Evolutionary conservation across 2,113 vertebrate genomes (phyloP).

Genomic region (Galeopterus variegatus): DNA sequence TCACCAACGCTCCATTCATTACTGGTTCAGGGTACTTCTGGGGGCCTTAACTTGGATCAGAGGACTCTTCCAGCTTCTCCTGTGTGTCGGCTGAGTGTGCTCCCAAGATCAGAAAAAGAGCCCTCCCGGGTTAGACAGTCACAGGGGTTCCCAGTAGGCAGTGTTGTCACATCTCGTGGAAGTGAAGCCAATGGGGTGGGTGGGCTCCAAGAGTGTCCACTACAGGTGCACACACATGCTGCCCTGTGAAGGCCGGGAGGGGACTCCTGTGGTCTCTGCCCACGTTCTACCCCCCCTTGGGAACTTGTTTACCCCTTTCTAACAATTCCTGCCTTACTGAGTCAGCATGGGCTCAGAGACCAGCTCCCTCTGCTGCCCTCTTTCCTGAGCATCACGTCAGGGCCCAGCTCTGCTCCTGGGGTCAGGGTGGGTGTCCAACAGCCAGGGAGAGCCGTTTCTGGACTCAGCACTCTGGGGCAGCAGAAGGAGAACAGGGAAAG

Average conservation of each 20-base stretch:
- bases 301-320: background rate
- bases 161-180: accelerated
- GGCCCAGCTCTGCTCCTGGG: background rate
- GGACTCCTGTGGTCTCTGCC: background rate
- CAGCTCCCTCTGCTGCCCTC: background rate
- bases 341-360: background rate
- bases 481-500: background rate
- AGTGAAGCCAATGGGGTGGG: background rate
- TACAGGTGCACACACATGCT: too few relatives aligned
- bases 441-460: background rate
- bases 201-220: too few relatives aligned
- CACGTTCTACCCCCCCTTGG: background rate
- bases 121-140: background rate
- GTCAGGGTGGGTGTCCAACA: too few relatives aligned
- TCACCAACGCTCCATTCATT: background rate
- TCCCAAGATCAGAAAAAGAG: background rate
- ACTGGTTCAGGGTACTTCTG: background rate
- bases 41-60: background rate
- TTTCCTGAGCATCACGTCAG: background rate
- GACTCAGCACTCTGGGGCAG: background rate
- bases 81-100: background rate
- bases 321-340: background rate
- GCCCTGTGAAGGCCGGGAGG: background rate
- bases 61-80: background rate
- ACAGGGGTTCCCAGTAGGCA: background rate